Evolutionary conservation across 2,888 invertebrate species (phyloP).

Genomic region (Metallyticus violacea): DNA sequence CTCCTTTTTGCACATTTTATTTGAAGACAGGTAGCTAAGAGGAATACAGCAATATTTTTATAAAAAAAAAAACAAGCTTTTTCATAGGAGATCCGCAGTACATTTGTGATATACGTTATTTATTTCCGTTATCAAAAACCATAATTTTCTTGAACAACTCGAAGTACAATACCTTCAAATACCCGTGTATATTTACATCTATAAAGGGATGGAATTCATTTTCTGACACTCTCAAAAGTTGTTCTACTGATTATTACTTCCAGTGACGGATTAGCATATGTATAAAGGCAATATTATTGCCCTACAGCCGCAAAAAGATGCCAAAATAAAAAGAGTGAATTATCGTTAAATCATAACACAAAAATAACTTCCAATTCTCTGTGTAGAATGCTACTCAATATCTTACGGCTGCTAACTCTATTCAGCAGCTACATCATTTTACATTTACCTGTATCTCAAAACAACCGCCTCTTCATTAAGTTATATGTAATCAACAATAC

Average conservation of each 20-base stretch:
- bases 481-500: neutral
- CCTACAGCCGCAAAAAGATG: neutral
- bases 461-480: neutral
- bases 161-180: too few species aligned
- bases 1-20: too few species aligned
- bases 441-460: neutral
- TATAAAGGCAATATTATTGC: neutral
- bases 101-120: too few species aligned
- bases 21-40: too few species aligned
- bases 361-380: neutral
- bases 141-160: too few species aligned
- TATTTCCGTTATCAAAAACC: too few species aligned
- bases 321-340: neutral
- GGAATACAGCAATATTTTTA: too few species aligned
- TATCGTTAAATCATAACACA: neutral
- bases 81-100: too few species aligned
- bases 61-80: too few species aligned
- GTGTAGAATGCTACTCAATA: neutral
- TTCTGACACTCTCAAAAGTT: neutral
- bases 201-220: neutral
- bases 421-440: neutral
- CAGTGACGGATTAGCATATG: neutral
- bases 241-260: neutral
- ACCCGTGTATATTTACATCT: too few species aligned
- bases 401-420: neutral